Evolutionary conservation across 2,797 vertebrate genomes (phyloP).

Genomic region (Chaunax sp.): DNA sequence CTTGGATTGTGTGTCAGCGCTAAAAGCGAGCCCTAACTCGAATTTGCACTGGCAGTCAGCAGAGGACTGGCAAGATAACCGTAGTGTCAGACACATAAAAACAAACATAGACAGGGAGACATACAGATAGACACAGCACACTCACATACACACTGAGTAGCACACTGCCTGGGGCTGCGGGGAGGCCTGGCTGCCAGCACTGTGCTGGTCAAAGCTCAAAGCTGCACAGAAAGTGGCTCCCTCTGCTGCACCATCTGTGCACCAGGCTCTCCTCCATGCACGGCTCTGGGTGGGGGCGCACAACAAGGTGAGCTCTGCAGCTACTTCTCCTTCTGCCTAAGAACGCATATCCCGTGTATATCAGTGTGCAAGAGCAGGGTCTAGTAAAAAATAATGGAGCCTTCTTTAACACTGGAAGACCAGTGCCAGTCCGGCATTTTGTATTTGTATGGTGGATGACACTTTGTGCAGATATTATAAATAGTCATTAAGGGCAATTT

Average conservation of each 20-base stretch:
- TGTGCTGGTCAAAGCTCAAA: constrained; percentile 63
- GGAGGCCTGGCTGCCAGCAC: constrained; percentile 67
- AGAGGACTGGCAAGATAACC: constrained; percentile 60
- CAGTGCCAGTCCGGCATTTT: background rate
- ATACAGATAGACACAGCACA: constrained; percentile 40
- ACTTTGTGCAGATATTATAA: background rate
- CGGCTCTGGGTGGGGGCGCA: constrained; percentile 30
- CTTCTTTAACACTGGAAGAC: background rate
- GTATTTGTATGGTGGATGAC: background rate
- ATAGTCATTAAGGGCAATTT: background rate
- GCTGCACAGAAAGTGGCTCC: constrained; percentile 77
- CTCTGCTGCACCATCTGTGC: constrained; percentile 84
- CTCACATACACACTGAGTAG: constrained; percentile 17
- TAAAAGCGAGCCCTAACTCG: constrained; percentile 53
- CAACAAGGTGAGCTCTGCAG: constrained; percentile 55
- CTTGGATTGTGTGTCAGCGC: constrained; percentile 38
- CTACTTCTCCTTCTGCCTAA: constrained; percentile 31
- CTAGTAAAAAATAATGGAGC: background rate
- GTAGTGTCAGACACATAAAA: constrained; percentile 65
- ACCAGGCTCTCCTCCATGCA: constrained; percentile 59
- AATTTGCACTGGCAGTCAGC: constrained; percentile 62
- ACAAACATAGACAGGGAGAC: constrained; percentile 60
- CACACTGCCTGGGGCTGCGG: constrained; percentile 61
- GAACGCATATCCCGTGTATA: background rate
- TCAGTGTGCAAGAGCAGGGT: background rate